These are phyloP conservation scores for Cataglyphis cursor DNA, from an alignment of 2,888 invertebrate genomes.

Conservation along the genomic window DNA sequence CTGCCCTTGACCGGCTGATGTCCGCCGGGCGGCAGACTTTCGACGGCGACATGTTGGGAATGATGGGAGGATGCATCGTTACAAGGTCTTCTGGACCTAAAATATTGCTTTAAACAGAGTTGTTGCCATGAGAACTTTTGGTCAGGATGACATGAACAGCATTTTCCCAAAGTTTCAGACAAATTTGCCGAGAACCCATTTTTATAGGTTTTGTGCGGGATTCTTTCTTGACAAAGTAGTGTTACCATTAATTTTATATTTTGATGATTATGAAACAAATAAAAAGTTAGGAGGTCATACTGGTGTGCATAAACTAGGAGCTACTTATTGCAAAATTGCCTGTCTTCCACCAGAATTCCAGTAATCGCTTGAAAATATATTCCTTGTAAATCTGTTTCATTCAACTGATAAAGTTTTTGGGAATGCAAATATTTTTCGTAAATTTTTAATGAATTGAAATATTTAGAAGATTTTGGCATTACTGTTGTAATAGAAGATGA, in stretches of 20 bases:
- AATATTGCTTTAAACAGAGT: no score
- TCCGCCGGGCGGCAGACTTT: no score
- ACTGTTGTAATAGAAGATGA: background rate
- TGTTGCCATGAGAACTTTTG: no score
- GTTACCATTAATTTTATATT: conserved; percentile 22
- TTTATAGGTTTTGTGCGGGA: no score
- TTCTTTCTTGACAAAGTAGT: conserved; percentile 12
- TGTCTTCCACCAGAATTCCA: conserved; percentile 20
- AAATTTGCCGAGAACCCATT: no score
- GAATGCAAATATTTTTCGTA: conserved; percentile 19
- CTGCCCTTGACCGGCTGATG: no score
- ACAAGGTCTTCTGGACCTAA: no score
- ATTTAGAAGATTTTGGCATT: conserved; percentile 22
- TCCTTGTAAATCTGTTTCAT: conserved; percentile 16
- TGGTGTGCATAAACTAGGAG: conserved; percentile 21
- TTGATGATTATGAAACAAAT: conserved; percentile 37
- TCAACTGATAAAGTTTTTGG: conserved; percentile 15
- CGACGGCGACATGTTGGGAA: no score
- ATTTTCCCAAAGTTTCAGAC: no score
- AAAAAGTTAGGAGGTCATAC: conserved; percentile 21
- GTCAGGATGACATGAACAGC: no score
- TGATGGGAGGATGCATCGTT: no score
- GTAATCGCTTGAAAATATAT: conserved; percentile 24
- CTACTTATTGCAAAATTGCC: conserved; percentile 18
- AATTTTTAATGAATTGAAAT: conserved; percentile 4